These are phyloP conservation scores for Lissocephala sabroskyi DNA, from an alignment of 2,888 invertebrate genomes.

Conservation along the genomic window DNA sequence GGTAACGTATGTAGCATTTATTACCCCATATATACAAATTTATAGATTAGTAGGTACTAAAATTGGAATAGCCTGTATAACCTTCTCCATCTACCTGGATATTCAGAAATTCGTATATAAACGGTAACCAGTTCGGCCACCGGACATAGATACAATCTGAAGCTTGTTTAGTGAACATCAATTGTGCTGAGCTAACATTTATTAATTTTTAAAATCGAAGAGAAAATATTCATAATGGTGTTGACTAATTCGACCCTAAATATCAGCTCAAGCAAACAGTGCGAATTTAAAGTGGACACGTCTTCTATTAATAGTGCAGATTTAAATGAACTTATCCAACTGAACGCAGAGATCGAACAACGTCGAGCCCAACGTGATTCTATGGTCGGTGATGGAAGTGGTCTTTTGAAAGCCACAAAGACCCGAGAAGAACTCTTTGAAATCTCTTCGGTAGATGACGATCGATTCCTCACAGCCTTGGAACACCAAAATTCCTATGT, in stretches of 20 bases:
- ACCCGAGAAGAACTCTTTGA: constrained; percentile 64
- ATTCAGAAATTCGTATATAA: no score
- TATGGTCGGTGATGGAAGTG: constrained; percentile 19
- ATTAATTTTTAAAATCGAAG: no score
- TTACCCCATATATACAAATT: no score
- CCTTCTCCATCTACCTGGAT: no score
- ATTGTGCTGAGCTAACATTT: constrained; percentile 16
- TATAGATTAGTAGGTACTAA: no score
- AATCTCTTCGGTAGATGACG: constrained; percentile 53
- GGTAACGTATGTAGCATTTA: no score
- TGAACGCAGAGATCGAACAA: constrained; percentile 59
- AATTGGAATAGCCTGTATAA: no score
- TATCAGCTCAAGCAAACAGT: constrained; percentile 21
- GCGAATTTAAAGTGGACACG: constrained; percentile 51
- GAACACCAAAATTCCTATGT: constrained; percentile 48
- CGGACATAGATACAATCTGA: constrained; percentile 42
- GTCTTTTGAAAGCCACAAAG: constrained; percentile 47
- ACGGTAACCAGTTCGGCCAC: no score
- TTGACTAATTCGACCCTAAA: constrained; percentile 48
- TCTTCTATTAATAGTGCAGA: constrained; percentile 57
- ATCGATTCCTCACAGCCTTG: constrained; percentile 47
- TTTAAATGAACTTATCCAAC: constrained; percentile 47
- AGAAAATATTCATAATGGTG: constrained; percentile 56
- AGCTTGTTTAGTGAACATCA: constrained; percentile 39
- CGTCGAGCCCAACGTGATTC: constrained; percentile 25